Evolutionary conservation across 35 echinoderm and acorn worm genomes (phyloP).

Genomic region (Anneissia japonica): DNA sequence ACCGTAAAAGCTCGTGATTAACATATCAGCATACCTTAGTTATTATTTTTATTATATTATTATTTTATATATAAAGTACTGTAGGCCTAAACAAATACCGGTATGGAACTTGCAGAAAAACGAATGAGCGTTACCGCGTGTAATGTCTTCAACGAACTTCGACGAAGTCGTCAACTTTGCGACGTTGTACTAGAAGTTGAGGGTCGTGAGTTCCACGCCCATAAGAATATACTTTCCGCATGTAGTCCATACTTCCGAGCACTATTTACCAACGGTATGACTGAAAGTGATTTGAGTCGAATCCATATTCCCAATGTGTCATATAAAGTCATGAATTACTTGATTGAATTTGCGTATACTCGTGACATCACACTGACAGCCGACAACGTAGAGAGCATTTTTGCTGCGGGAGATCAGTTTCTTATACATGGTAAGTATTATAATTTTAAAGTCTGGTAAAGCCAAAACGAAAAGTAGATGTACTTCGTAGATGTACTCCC

Average conservation of each 20-base stretch:
- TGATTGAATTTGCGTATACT: slow-evolving; percentile 88
- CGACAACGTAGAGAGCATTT: slow-evolving; percentile 70
- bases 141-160: slow-evolving; percentile 71
- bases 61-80: no score
- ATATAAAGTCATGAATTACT: slow-evolving; percentile 50
- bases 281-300: slow-evolving; percentile 53
- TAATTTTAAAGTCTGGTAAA: no score
- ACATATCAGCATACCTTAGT: no score
- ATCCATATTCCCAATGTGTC: slow-evolving; percentile 68
- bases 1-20: no score
- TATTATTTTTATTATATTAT: no score
- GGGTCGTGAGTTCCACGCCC: slow-evolving; percentile 75
- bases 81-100: no score
- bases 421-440: slow-evolving; percentile 61
- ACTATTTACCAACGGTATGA: slow-evolving; percentile 95
- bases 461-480: no score
- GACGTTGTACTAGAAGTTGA: slow-evolving; percentile 69
- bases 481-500: no score
- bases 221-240: slow-evolving; percentile 75
- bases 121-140: slow-evolving; percentile 19
- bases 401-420: slow-evolving; percentile 88
- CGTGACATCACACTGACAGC: slow-evolving; percentile 59
- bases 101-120: slow-evolving; percentile 6
- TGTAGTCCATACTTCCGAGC: slow-evolving; percentile 94
- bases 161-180: slow-evolving; percentile 70